phyloP scores from a whole-genome alignment of 2,888 invertebrate genomes.

The Diarsia brunnea region DNA sequence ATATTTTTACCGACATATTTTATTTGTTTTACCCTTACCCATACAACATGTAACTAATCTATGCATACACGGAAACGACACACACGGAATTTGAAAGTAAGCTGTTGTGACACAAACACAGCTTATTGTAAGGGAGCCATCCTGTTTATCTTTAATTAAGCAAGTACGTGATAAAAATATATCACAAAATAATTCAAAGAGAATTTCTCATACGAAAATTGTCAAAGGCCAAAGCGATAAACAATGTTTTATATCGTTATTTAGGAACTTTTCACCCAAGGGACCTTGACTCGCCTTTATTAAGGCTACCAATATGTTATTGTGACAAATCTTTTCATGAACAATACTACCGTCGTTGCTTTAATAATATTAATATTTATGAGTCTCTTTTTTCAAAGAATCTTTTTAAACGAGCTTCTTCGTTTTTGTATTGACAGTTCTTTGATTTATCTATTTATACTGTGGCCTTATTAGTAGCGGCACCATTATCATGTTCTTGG shows the following conservation, averaged over 20 bases:
- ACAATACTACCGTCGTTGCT: neutral
- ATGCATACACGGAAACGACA: neutral
- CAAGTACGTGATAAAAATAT: conserved; percentile 22
- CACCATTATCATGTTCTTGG: too few species aligned
- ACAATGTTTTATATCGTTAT: conserved; percentile 26
- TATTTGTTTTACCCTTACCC: neutral
- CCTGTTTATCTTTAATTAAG: conserved; percentile 35
- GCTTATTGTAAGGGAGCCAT: neutral
- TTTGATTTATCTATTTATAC: neutral
- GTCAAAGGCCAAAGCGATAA: conserved; percentile 4
- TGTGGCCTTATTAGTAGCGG: neutral
- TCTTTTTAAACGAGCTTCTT: neutral
- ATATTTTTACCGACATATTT: too few species aligned
- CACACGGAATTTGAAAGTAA: neutral
- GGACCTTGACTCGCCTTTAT: neutral
- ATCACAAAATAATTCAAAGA: conserved; percentile 5
- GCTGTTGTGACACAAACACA: neutral
- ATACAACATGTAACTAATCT: neutral
- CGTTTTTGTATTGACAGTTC: neutral
- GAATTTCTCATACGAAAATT: conserved; percentile 15
- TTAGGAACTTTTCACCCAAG: neutral
- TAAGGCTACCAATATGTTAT: conserved; percentile 4
- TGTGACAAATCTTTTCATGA: conserved; percentile 11
- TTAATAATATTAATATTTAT: neutral
- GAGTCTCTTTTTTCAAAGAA: neutral